These are phyloP conservation scores for Elachura formosa DNA, from an alignment of 2,113 vertebrate genomes.

Conservation along the genomic window DNA sequence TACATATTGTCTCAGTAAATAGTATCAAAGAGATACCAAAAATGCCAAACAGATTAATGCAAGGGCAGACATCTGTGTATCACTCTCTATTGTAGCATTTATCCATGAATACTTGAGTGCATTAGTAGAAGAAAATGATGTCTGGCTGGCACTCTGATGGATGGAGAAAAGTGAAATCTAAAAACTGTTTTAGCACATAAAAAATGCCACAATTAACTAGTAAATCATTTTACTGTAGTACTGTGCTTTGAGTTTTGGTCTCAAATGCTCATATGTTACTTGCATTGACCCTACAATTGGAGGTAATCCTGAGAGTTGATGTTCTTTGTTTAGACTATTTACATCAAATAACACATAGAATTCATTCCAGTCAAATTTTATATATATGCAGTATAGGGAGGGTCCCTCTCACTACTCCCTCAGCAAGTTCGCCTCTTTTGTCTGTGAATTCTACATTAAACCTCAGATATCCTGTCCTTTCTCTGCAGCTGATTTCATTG, in stretches of 20 bases:
- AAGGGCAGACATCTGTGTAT: background rate
- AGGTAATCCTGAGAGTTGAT: background rate
- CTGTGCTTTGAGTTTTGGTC: background rate
- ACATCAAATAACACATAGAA: background rate
- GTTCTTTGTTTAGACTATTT: background rate
- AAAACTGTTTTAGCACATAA: background rate
- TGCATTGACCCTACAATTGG: background rate
- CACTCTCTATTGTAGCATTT: background rate
- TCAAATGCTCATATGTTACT: background rate
- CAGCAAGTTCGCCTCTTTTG: background rate
- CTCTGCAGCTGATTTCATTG: background rate
- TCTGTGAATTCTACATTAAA: background rate
- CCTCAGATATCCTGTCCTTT: background rate
- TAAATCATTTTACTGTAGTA: background rate
- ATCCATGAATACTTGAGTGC: background rate
- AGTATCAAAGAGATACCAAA: background rate
- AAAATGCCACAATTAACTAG: background rate
- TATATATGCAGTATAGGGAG: background rate
- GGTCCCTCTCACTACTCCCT: background rate
- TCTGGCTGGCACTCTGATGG: background rate
- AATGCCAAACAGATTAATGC: background rate
- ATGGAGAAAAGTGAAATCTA: conserved; percentile 3
- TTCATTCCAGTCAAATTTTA: background rate
- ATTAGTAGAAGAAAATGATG: background rate
- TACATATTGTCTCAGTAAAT: background rate